Evolutionary conservation across 92 coral and sea anemone genomes (phyloP).

Genomic region (Heliopora coerulea): DNA sequence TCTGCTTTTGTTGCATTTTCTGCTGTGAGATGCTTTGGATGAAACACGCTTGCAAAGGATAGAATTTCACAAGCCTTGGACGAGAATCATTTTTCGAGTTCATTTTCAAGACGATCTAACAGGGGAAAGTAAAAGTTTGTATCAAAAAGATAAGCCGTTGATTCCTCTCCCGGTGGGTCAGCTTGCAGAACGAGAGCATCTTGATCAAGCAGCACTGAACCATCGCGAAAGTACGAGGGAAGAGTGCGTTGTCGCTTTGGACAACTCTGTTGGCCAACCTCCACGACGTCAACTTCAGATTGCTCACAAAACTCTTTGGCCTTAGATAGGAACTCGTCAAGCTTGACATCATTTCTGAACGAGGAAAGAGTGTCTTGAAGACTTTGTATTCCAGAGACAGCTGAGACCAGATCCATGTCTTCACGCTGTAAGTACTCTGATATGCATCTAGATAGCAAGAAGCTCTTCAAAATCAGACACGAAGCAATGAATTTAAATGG

Average conservation of each 20-base stretch:
- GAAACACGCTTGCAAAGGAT: too few species aligned
- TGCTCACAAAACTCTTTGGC: constrained; percentile 1
- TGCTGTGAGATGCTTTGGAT: too few species aligned
- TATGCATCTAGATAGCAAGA: neutral
- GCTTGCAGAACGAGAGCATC: neutral
- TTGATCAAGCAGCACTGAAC: neutral
- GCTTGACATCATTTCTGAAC: constrained; percentile 13
- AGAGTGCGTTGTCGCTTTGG: constrained; percentile 16
- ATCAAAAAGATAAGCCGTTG: neutral
- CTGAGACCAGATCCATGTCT: constrained; percentile 30
- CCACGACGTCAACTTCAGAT: neutral
- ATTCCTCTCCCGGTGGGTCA: neutral
- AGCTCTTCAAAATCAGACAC: constrained; percentile 15
- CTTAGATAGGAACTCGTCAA: neutral
- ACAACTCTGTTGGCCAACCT: constrained; percentile 6
- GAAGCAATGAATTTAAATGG: constrained; percentile 2
- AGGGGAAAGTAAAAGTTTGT: constrained; percentile 10
- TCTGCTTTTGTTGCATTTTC: too few species aligned
- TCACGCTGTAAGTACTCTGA: constrained; percentile 34
- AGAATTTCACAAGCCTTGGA: neutral
- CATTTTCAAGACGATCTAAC: neutral
- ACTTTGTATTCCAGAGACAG: neutral
- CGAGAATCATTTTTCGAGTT: neutral
- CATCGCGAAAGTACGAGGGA: constrained; percentile 2
- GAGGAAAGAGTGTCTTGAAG: constrained; percentile 4